Base-by-base conservation (phyloP, 2,888 invertebrate species). In the Adineta ricciae region DNA sequence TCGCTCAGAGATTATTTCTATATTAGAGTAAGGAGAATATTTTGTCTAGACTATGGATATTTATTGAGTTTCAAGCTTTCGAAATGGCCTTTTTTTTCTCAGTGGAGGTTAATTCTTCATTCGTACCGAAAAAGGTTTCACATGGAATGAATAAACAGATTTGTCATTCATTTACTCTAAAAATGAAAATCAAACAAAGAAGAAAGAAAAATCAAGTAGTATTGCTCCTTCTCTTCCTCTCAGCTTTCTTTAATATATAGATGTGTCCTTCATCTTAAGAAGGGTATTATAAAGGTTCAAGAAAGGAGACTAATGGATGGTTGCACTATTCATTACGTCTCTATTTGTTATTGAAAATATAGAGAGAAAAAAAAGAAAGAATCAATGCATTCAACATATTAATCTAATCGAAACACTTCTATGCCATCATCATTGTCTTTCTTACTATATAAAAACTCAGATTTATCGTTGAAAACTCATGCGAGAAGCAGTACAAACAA, bases 161-260 rank as follows among this genome's bases (percentile, higher is more conserved):
- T 9, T 27, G 27, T n/a, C 56, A 56, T 56, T 27, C 56, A 9
- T 56, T 56, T 56, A 27, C 27, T 56, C 14, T 24, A 27, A n/a
- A 56, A 56, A 56, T 56, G 56, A 56, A 56, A 56, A 56, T 56
- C 56, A 56, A 56, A 56, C 56, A 56, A 56, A 56, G 27, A 46
- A 50, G 19, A 9, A 56, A 56, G 27, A 50, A 9, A n/a, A 50
- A 50, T 50, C 19, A 64, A 64, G 64, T 64, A 32, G 32, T 64
- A 32, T 64, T 64, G 32, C 64, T 27, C 64, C 32, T 32, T 9
- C 19, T 50, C 32, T 4, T 19, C 64, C 27, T 36, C 32, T 19
- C 32, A 46, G 8, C 46, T 46, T 46, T 46, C 64, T 64, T 16
- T 27, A 27, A 64, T 64, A 27, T n/a, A n/a, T n/a, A n/a, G n/a